A percentile compares a stretch with the other conserved stretches of the same genome.
phyloP scores from a whole-genome alignment of 2,113 vertebrate species.

The Ammodytes dubius region DNA sequence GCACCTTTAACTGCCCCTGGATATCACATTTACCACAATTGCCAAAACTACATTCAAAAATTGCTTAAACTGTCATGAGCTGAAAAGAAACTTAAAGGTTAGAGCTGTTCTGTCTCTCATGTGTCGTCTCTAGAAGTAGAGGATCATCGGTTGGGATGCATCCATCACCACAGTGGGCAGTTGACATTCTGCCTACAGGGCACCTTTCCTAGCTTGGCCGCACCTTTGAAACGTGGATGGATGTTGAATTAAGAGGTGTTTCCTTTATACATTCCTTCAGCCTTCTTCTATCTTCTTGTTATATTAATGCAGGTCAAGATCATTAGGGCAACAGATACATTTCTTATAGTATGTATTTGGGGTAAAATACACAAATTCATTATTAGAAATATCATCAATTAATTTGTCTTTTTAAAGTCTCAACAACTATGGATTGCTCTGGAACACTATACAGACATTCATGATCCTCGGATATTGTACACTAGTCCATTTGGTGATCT shows the following conservation, averaged over 20 bases:
- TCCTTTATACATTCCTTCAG: neutral
- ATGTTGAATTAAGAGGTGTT: conserved; percentile 32
- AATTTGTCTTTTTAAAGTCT: no score
- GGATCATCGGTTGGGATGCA: neutral
- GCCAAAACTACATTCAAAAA: neutral
- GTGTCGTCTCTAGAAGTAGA: neutral
- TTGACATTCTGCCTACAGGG: conserved; percentile 8
- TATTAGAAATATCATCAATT: neutral
- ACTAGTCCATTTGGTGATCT: no score
- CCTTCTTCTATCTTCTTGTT: neutral
- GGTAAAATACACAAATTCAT: neutral
- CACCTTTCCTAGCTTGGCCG: conserved; percentile 9
- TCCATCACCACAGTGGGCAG: conserved; percentile 25
- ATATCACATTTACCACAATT: neutral
- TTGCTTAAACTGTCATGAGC: neutral
- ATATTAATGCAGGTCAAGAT: neutral
- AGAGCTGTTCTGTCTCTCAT: neutral
- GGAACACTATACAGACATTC: neutral
- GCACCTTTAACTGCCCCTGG: neutral
- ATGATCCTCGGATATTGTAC: neutral
- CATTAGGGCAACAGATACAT: neutral
- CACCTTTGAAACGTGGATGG: conserved; percentile 1
- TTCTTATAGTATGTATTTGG: neutral
- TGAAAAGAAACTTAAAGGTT: neutral
- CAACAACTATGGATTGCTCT: neutral